Conservation (phyloP, 2,888 invertebrate genomes). For the Ectobius pallidus region DNA sequence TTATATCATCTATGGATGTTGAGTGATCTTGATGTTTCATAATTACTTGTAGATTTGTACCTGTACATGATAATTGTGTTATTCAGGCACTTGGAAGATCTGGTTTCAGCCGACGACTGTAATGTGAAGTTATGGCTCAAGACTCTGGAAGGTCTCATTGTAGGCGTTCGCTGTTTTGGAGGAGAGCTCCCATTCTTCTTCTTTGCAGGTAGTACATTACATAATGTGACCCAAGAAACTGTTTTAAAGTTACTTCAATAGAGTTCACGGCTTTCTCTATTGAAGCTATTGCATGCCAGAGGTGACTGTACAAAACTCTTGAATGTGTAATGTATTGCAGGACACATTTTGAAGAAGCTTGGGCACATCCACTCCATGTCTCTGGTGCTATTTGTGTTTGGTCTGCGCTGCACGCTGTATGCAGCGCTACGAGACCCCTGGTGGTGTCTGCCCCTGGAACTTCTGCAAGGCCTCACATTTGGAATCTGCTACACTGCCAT, state of each 20-base stretch:
- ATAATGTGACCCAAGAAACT: too few species aligned
- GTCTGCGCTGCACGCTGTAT: constrained; percentile 80
- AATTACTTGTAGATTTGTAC: too few species aligned
- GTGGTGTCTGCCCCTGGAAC: constrained; percentile 84
- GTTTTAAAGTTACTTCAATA: too few species aligned
- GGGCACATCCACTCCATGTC: constrained; percentile 86
- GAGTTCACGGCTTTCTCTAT: too few species aligned
- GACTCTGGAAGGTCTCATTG: constrained; percentile 61
- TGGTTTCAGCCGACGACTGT: constrained; percentile 59
- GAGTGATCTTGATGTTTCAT: too few species aligned
- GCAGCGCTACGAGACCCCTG: constrained; percentile 80
- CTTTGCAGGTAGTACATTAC: constrained; percentile 76
- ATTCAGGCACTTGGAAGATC: constrained; percentile 69
- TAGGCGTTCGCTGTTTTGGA: constrained; percentile 78
- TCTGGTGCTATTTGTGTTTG: constrained; percentile 78
- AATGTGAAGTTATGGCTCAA: constrained; percentile 54
- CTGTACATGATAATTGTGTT: too few species aligned
- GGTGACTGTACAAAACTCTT: too few species aligned
- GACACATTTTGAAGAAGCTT: constrained; percentile 75
- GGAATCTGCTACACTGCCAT: constrained; percentile 88
- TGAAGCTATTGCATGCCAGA: too few species aligned
- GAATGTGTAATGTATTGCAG: constrained; percentile 54
- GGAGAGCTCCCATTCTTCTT: constrained; percentile 90
- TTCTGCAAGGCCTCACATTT: constrained; percentile 86
- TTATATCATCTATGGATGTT: too few species aligned